Evolutionary conservation across 2,113 vertebrate genomes (phyloP).

Genomic region (Ictalurus furcatus): DNA sequence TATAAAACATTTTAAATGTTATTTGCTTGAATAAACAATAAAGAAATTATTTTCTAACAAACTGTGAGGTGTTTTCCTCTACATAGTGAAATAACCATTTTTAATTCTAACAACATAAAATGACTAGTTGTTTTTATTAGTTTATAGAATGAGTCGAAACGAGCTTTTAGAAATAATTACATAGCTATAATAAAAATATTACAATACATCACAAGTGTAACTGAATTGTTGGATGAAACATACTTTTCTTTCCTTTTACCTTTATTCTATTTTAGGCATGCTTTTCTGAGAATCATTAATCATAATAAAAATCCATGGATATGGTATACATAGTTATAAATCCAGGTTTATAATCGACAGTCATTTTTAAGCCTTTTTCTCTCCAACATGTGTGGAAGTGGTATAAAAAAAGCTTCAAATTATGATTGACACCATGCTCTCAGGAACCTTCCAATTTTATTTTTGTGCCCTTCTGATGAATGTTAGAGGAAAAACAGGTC

Average conservation of each 20-base stretch:
- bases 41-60: background rate
- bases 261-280: background rate
- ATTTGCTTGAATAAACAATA: too few species aligned
- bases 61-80: too few species aligned
- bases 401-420: background rate
- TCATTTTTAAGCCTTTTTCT: background rate
- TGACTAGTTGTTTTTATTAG: background rate
- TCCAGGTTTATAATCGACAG: background rate
- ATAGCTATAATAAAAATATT: background rate
- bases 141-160: background rate
- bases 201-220: background rate
- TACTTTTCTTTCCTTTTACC: background rate
- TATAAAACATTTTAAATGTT: too few species aligned
- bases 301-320: background rate
- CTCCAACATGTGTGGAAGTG: background rate
- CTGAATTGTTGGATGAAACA: background rate
- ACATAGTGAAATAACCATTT: too few species aligned
- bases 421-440: background rate
- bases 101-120: too few species aligned
- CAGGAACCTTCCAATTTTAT: constrained; percentile 1
- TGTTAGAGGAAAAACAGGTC: constrained; percentile 3
- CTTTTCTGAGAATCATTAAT: constrained; percentile 8
- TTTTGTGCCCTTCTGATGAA: constrained; percentile 5
- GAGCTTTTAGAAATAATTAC: background rate
- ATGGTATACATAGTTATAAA: background rate